phyloP scores from a whole-genome alignment of 2,113 vertebrate species.

The Hemicordylus capensis region DNA sequence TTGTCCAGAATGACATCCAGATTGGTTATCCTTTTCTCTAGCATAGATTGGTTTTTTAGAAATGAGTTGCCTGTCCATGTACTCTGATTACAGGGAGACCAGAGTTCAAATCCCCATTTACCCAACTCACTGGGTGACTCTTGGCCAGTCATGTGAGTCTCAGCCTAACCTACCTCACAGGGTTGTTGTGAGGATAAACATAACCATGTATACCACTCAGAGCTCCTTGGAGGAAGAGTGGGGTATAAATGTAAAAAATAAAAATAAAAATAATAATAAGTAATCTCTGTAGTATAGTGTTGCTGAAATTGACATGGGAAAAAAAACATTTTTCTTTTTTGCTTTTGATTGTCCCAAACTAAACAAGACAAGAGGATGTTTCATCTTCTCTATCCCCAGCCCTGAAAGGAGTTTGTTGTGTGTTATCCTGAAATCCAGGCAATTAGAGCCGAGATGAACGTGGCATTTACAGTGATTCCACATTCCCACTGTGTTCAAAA shows the following conservation, averaged over 20 bases:
- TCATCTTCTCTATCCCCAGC: background rate
- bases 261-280: too few species aligned
- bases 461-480: conserved; percentile 25
- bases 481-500: conserved; percentile 50
- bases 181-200: too few species aligned
- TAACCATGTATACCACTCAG: too few species aligned
- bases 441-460: conserved; percentile 9
- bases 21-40: background rate
- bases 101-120: too few species aligned
- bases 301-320: conserved; percentile 9
- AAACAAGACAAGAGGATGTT: background rate
- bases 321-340: background rate
- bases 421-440: background rate
- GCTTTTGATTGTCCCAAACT: background rate
- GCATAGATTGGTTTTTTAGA: background rate
- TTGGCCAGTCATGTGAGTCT: too few species aligned
- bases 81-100: too few species aligned
- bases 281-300: background rate
- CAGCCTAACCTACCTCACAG: too few species aligned
- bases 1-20: background rate
- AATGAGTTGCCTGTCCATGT: background rate
- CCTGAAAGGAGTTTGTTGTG: conserved; percentile 25
- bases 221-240: too few species aligned
- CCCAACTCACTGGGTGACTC: too few species aligned
- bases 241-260: too few species aligned